These are phyloP conservation scores for Trissonchulus sp. DNA, from an alignment of 2,888 invertebrate species.

Conservation along the genomic window DNA sequence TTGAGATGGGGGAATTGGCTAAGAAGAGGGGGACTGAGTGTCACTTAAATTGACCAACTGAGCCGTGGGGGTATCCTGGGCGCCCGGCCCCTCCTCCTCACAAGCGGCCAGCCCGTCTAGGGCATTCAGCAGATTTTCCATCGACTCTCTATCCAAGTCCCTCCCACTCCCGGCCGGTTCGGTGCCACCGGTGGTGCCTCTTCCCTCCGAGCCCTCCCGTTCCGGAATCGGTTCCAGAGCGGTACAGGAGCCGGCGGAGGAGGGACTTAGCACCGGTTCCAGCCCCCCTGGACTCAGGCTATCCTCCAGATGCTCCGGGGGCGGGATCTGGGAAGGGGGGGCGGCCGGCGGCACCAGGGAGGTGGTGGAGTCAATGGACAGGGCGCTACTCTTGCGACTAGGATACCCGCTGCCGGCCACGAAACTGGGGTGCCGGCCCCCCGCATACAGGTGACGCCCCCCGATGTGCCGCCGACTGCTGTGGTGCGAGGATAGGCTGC, in stretches of 20 bases:
- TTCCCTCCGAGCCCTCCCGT: neutral
- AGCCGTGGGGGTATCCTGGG: too few relatives aligned
- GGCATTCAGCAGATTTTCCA: too few relatives aligned
- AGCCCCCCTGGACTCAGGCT: neutral
- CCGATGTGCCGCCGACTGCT: neutral
- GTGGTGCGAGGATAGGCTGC: neutral
- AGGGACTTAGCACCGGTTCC: neutral
- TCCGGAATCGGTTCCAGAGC: neutral
- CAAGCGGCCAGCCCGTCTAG: too few relatives aligned
- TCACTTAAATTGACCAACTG: too few relatives aligned
- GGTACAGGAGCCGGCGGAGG: neutral
- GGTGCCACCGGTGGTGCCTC: too few relatives aligned
- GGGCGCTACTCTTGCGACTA: neutral
- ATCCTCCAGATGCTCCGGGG: neutral
- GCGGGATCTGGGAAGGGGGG: neutral
- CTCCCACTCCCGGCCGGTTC: too few relatives aligned
- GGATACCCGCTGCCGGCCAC: neutral
- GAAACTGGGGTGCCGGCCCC: neutral
- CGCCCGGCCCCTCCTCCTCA: too few relatives aligned
- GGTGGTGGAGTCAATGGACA: neutral
- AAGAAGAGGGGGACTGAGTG: too few relatives aligned
- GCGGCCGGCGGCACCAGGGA: neutral
- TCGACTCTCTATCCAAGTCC: too few relatives aligned
- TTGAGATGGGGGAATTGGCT: too few relatives aligned
- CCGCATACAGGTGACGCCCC: neutral